These are phyloP conservation scores for Amphiprion percula DNA, from an alignment of 2,113 vertebrate species.

Conservation along the genomic window DNA sequence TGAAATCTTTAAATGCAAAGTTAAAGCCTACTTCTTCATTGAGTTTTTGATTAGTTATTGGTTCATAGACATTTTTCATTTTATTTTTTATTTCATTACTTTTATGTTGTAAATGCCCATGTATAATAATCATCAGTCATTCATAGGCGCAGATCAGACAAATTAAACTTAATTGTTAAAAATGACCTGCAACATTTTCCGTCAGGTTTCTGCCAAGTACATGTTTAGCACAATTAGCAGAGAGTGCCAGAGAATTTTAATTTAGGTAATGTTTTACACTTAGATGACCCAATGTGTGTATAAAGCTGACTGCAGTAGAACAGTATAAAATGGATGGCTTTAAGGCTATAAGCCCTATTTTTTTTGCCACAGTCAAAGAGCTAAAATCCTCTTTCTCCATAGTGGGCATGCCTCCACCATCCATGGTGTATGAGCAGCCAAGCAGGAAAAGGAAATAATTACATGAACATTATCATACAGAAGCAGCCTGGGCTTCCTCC, in stretches of 20 bases:
- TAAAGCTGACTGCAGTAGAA: slow-evolving; percentile 10
- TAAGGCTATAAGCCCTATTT: slow-evolving; percentile 14
- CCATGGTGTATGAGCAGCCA: slow-evolving; percentile 57
- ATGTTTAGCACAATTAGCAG: not conserved
- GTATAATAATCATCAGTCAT: no score
- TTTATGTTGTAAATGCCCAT: no score
- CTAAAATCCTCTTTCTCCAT: slow-evolving; percentile 13
- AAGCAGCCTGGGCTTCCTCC: slow-evolving; percentile 57
- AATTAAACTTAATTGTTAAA: no score
- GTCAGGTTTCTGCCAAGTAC: no score
- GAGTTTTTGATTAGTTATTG: no score
- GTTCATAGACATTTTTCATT: no score
- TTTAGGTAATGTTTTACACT: not conserved
- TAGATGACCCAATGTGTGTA: not conserved
- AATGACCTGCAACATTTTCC: no score
- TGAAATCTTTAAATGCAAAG: no score
- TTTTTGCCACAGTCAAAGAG: slow-evolving; percentile 13
- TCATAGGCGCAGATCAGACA: no score
- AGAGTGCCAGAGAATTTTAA: not conserved
- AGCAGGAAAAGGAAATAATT: slow-evolving; percentile 71
- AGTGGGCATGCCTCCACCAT: slow-evolving; percentile 23
- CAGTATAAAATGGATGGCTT: slow-evolving; percentile 11
- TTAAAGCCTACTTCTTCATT: no score
- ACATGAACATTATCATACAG: slow-evolving; percentile 76
- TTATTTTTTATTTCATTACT: no score